These are phyloP conservation scores for Rhagophthalmus giganteus DNA, from an alignment of 2,888 invertebrate genomes.

Conservation along the genomic window DNA sequence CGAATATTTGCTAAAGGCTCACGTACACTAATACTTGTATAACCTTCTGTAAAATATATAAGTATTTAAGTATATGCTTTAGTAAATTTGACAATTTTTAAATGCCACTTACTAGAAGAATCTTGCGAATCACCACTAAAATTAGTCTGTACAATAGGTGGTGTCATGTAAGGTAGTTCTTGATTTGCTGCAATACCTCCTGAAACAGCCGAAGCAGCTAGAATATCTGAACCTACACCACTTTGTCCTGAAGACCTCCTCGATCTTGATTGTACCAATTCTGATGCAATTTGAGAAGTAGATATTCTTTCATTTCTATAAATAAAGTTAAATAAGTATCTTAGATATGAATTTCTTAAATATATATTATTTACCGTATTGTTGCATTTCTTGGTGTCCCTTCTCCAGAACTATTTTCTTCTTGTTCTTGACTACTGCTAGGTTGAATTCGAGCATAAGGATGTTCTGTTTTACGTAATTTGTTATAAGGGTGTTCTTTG, in stretches of 20 bases:
- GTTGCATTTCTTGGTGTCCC: slow-evolving; percentile 27
- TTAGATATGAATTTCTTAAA: no score
- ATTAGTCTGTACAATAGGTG: slow-evolving; percentile 66
- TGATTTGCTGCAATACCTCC: slow-evolving; percentile 85
- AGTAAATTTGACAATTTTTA: no score
- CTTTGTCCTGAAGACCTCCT: slow-evolving; percentile 58
- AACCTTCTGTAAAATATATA: slow-evolving; percentile 67
- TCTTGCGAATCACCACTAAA: slow-evolving; percentile 92
- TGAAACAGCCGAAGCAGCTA: slow-evolving; percentile 84
- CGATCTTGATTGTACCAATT: slow-evolving; percentile 57
- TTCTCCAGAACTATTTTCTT: slow-evolving; percentile 39
- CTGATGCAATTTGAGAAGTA: slow-evolving; percentile 43
- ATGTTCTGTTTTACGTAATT: slow-evolving; percentile 60
- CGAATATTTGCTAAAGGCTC: slow-evolving; percentile 82
- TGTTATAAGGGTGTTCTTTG: slow-evolving; percentile 64
- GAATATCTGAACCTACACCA: slow-evolving; percentile 64
- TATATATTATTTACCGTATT: slow-evolving; percentile 5
- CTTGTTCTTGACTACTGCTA: slow-evolving; percentile 39
- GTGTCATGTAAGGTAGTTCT: slow-evolving; percentile 88
- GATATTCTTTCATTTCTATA: slow-evolving; percentile 18
- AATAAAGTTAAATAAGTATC: not conserved
- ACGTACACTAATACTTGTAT: slow-evolving; percentile 88
- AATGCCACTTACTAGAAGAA: slow-evolving; percentile 70
- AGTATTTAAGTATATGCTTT: not conserved
- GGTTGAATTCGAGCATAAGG: slow-evolving; percentile 75